A percentile compares a stretch with the other conserved stretches of the same genome.
Evolutionary conservation across 2,888 invertebrate species (phyloP).

Genomic region (Papilio gigon): DNA sequence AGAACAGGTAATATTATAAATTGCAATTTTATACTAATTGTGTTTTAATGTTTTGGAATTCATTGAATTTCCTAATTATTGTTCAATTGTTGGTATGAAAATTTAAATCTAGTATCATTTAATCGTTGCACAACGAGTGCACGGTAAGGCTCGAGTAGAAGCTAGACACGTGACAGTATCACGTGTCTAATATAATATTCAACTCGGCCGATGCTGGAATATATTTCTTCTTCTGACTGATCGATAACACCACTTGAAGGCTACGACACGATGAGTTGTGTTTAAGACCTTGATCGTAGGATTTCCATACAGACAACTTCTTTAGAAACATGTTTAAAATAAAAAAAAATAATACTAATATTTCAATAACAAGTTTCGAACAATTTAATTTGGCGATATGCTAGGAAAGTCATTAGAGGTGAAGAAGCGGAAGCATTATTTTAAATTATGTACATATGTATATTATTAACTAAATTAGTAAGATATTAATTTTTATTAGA

Average conservation of each 20-base stretch:
- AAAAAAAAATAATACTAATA: background rate
- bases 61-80: too few relatives aligned
- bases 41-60: too few relatives aligned
- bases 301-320: constrained; percentile 8
- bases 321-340: background rate
- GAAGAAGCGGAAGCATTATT: background rate
- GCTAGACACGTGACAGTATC: constrained; percentile 30
- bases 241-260: constrained; percentile 50
- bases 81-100: background rate
- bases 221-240: constrained; percentile 49
- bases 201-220: constrained; percentile 51
- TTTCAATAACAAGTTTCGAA: background rate
- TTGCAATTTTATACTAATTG: too few relatives aligned
- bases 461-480: too few relatives aligned
- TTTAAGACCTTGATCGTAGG: constrained; percentile 35
- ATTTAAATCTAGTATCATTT: background rate
- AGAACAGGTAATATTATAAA: too few relatives aligned
- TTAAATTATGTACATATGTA: background rate
- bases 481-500: too few relatives aligned
- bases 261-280: constrained; percentile 22
- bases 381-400: background rate
- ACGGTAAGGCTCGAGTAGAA: constrained; percentile 1
- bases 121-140: background rate
- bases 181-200: constrained; percentile 49
- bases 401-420: background rate